Conservation (phyloP, 2,113 vertebrate genomes). For the Ammospiza nelsoni region DNA sequence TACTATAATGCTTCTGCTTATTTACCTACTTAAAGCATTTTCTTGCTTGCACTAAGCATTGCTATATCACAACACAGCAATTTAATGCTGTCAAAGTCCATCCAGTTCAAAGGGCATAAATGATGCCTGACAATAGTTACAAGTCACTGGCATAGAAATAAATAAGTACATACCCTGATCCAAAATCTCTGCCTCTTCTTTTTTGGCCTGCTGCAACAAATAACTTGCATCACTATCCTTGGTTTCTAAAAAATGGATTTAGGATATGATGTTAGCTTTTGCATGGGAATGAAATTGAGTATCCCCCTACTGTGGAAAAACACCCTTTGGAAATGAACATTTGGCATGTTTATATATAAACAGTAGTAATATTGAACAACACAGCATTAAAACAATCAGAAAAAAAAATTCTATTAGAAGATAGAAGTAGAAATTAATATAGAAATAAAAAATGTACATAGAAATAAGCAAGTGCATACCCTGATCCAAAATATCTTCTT, state of each 20-base stretch:
- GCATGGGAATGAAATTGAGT: neutral
- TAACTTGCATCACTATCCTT: slow-evolving; percentile 71
- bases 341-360: neutral
- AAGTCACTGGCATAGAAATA: neutral
- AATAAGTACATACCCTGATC: slow-evolving; percentile 84
- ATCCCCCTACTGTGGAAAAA: neutral
- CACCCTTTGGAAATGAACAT: neutral
- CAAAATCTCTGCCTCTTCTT: slow-evolving; percentile 78
- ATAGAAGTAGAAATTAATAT: neutral
- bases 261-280: neutral
- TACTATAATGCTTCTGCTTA: too few relatives aligned
- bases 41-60: too few relatives aligned
- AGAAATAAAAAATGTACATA: neutral
- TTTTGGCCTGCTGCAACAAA: slow-evolving; percentile 69
- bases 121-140: too few relatives aligned
- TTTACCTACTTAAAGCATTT: too few relatives aligned
- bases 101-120: too few relatives aligned
- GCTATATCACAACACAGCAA: too few relatives aligned
- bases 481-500: slow-evolving; percentile 80
- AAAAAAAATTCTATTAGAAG: neutral
- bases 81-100: too few relatives aligned
- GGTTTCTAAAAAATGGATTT: slow-evolving; percentile 53
- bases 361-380: neutral
- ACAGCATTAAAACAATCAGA: neutral
- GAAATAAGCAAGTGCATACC: slow-evolving; percentile 76